These are phyloP conservation scores for Cryptotermes secundus DNA, from an alignment of 1,140 invertebrate genomes.

Conservation along the genomic window DNA sequence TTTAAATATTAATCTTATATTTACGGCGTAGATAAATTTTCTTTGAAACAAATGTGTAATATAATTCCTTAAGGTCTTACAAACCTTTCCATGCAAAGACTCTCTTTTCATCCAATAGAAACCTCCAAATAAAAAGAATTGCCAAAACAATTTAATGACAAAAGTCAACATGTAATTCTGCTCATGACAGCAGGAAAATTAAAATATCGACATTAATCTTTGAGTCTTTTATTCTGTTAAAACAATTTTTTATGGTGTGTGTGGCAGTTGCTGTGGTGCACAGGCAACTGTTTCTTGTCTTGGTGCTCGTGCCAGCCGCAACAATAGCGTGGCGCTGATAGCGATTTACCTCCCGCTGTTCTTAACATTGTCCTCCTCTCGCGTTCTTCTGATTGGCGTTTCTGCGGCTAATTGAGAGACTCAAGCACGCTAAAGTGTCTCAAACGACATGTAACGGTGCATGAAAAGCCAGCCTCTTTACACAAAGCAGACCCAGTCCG, in stretches of 20 bases:
- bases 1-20: not conserved
- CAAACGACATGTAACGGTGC: not conserved
- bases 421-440: not conserved
- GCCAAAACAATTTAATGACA: not conserved
- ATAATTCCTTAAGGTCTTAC: not conserved
- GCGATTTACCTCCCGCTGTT: not conserved
- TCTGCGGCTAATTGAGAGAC: not conserved
- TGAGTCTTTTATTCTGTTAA: constrained; percentile 17
- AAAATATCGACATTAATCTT: constrained; percentile 6
- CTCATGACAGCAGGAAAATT: not conserved
- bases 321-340: constrained; percentile 14
- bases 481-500: not conserved
- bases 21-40: not conserved
- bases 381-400: constrained; percentile 3
- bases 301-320: constrained; percentile 10
- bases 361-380: constrained; percentile 2
- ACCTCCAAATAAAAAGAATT: not conserved
- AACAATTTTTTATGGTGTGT: not conserved
- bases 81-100: not conserved
- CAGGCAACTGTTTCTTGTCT: constrained; percentile 18
- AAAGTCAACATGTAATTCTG: not conserved
- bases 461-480: not conserved
- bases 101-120: constrained; percentile 5
- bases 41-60: not conserved
- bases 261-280: not conserved